Evolutionary conservation across 2,797 vertebrate genomes (phyloP), one percentile per base, ranked within the genome.

Genomic region (Ciconia nigra): DNA sequence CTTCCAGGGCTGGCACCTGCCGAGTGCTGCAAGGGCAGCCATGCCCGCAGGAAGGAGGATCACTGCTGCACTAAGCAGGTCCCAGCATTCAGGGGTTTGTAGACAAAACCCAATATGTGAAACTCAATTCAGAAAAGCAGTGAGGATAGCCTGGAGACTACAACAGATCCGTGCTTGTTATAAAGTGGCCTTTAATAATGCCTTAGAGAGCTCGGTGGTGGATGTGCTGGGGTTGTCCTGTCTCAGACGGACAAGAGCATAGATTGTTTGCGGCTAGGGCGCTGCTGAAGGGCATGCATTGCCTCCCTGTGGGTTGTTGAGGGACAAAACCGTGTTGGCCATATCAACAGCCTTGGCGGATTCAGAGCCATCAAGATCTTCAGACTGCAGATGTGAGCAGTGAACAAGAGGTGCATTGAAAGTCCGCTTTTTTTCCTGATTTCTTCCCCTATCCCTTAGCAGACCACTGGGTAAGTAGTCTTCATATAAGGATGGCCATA

Each of bases 171-270:
- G 1, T 83, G 31, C 67, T 89, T 72, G 52, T 91, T 91, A 91
- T 58, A 59, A 87, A 52, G 37, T 39, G 63, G 57, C 65, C 87
- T 93, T 96, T 96, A 91, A 89, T 91, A 93, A 93, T 89, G 58
- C 73, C 67, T 73, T 73, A 26, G 81, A 93, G 90, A 95, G 72
- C 37, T 39, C 5, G 2, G 28, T 54, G 79, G 71, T 87, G 63
- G 39, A 54, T 76, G 41, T 78, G n/a, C n/a, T 86, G 81, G 39
- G 39, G 41, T 85, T 92, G 82, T 85, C 92, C 89, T 80, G 61
- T 77, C 67, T 84, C 78, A 74, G 44, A 55, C 3, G 6, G 63
- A 85, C 74, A 59, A 66, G 37, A 92, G 22, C 8, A 2, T 19
- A 41, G 81, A 59, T 91, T 82, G 77, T 74, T 81, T 61, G 52